Evolutionary conservation across 2,113 vertebrate genomes (phyloP), one percentile per base, ranked within the genome.

Genomic region (Nesogale talazaci): DNA sequence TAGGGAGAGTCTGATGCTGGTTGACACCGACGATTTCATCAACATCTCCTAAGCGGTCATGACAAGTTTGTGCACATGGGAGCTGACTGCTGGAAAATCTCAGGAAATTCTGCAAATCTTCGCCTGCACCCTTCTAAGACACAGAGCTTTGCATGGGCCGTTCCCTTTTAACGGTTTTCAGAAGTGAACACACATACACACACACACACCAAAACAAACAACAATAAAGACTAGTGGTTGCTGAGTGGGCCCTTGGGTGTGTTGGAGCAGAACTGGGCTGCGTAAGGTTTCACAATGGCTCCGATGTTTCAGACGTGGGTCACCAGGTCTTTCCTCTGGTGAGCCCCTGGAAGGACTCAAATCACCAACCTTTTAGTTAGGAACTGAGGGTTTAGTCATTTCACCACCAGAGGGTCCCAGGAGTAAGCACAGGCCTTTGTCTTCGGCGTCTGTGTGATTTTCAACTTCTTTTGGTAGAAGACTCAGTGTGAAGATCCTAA

Each of bases 381-480:
- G 20, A 36, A n/a, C 16, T 2, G 31, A 70, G 31, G 29, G 67
- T 17, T 34, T 19, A 34, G 2, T 17, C 14, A n/a, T 36, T 34
- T 72, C n/a, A n/a, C 20, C 67, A 69, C 16, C 31, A 70, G 12
- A 29, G 67, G 1, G 3, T 34, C 31, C 16, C 19, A 31, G 36
- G 87, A 89, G 76, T 20, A 70, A 94, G 72, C 34, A 70, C 42
- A 63, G 46, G 83, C 57, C 29, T 70, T 67, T 7, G n/a, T 63
- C 63, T 76, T 83, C 10, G 42, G 88, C 65, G 16, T 65, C 63
- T 77, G 65, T 75, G 46, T 5, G 16, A 59, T 16, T 90, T 61
- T n/a, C 19, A 40, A 46, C 36, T 88, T 82, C 80, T 70, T 11
- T 57, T 27, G 34, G 77, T 93, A n/a, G 77, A 91, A 80, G 63